phyloP scores from a whole-genome alignment of 2,797 vertebrate species.

The Pantherophis alleghaniensis region DNA sequence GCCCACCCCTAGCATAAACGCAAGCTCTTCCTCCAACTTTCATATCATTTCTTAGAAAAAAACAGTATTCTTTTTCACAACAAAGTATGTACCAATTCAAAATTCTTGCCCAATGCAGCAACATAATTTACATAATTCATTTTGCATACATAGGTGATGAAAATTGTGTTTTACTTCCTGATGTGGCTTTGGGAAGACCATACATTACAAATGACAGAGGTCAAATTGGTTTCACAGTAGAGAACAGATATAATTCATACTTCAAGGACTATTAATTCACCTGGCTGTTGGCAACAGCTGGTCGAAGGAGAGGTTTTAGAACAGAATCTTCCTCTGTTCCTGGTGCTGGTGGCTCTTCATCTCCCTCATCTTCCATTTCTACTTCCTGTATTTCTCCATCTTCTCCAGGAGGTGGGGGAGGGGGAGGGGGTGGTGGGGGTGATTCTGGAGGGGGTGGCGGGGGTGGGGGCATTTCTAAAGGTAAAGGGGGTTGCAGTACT shows the following conservation, averaged over 20 bases:
- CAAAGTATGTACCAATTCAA: not conserved
- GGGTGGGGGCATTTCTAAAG: slow-evolving; percentile 80
- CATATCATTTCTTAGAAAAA: not conserved
- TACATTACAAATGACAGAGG: no score
- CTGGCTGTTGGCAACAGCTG: slow-evolving; percentile 68
- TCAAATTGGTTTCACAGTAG: not conserved
- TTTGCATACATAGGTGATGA: not conserved
- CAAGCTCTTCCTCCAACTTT: not conserved
- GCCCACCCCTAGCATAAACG: not conserved
- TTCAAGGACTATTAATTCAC: slow-evolving; percentile 57
- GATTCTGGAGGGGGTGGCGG: slow-evolving; percentile 84
- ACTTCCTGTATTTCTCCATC: slow-evolving; percentile 94
- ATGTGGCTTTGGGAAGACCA: not conserved
- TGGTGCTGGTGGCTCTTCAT: slow-evolving; percentile 91
- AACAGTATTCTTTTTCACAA: not conserved
- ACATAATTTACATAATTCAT: not conserved
- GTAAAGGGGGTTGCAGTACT: slow-evolving; percentile 77
- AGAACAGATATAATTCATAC: not conserved
- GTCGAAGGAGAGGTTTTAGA: slow-evolving; percentile 70
- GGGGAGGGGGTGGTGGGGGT: slow-evolving; percentile 73
- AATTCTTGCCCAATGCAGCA: not conserved
- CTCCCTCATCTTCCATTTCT: slow-evolving; percentile 95
- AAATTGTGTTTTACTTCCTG: not conserved
- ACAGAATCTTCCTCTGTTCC: slow-evolving; percentile 89
- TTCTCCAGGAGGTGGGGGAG: slow-evolving; percentile 84